A percentile compares a stretch with the other conserved stretches of the same genome.
These are phyloP conservation scores for Limnephilus marmoratus DNA, from an alignment of 2,888 invertebrate species.

Conservation along the genomic window DNA sequence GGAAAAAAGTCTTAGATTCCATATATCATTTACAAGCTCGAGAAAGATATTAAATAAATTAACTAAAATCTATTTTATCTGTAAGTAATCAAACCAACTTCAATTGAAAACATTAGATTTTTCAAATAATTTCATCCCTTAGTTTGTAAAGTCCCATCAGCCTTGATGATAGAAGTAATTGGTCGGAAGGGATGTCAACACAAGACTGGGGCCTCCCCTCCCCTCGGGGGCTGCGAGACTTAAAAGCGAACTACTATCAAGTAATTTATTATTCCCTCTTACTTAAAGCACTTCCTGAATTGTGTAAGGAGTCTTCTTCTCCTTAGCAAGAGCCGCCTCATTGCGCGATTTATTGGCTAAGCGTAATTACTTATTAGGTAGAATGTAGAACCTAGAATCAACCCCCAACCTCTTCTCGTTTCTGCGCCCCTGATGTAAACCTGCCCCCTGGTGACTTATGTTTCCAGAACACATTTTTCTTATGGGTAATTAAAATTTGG, in stretches of 20 bases:
- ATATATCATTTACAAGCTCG: too few relatives aligned
- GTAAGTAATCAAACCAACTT: not conserved
- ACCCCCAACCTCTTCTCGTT: not conserved
- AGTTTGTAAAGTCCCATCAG: constrained; percentile 8
- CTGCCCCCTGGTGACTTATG: constrained; percentile 33
- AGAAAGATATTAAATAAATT: too few relatives aligned
- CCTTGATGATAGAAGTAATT: constrained; percentile 28
- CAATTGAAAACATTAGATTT: not conserved
- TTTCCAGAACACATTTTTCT: constrained; percentile 9
- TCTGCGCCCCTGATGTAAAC: not conserved
- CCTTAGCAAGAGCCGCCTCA: constrained; percentile 29
- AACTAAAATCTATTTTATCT: not conserved
- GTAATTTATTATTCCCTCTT: constrained; percentile 48
- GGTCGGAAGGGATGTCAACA: constrained; percentile 42
- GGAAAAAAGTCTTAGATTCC: too few relatives aligned
- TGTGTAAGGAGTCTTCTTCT: not conserved
- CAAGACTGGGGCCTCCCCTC: not conserved
- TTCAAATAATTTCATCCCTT: not conserved
- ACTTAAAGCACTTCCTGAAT: constrained; percentile 36
- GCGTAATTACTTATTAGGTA: constrained; percentile 49
- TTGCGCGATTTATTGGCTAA: constrained; percentile 51
- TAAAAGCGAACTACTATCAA: constrained; percentile 22
- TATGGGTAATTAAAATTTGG: constrained; percentile 31
- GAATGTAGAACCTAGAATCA: not conserved
- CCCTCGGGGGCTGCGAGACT: constrained; percentile 29